A percentile compares a stretch with the other conserved stretches of the same genome.
Conservation (phyloP, 2,113 vertebrate genomes). For the Tautogolabrus adspersus region DNA sequence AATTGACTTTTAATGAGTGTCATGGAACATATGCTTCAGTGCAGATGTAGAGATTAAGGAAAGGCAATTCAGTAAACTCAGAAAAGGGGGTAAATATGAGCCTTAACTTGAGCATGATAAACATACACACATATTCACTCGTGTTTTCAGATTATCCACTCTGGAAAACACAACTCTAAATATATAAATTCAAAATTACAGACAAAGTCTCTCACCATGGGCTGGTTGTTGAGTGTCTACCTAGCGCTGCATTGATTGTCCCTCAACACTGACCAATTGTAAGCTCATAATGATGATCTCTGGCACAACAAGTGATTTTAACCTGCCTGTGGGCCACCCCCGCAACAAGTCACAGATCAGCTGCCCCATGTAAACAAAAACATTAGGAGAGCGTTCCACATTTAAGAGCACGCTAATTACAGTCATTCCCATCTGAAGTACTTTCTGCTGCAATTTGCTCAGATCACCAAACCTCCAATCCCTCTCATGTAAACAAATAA, state of each 20-base stretch:
- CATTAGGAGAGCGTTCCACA: constrained; percentile 81
- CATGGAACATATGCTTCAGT: constrained; percentile 65
- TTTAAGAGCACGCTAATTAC: constrained; percentile 88
- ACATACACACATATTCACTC: constrained; percentile 48
- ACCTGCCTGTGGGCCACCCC: constrained; percentile 83
- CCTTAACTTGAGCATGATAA: constrained; percentile 51
- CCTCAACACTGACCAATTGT: constrained; percentile 84
- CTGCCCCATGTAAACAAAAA: constrained; percentile 84
- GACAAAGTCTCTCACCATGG: constrained; percentile 42
- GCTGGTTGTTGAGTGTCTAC: constrained; percentile 73
- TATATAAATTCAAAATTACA: constrained; percentile 69
- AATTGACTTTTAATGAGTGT: constrained; percentile 77
- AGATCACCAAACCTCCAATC: constrained; percentile 85
- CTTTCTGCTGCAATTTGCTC: constrained; percentile 86
- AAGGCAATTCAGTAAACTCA: constrained; percentile 10
- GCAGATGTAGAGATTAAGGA: constrained; percentile 68
- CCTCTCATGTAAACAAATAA: constrained; percentile 86
- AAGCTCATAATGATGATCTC: constrained; percentile 87
- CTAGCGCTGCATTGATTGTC: constrained; percentile 79
- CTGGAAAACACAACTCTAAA: constrained; percentile 66
- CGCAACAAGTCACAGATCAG: constrained; percentile 82
- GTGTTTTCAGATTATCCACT: constrained; percentile 73
- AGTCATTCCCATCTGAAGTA: constrained; percentile 85
- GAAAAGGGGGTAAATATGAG: neutral
- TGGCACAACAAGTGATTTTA: constrained; percentile 87